Percentiles rank a stretch among this genome's conserved stretches.
These are phyloP conservation scores for Mirza zaza DNA, from an alignment of 2,113 vertebrate genomes.

Conservation along the genomic window DNA sequence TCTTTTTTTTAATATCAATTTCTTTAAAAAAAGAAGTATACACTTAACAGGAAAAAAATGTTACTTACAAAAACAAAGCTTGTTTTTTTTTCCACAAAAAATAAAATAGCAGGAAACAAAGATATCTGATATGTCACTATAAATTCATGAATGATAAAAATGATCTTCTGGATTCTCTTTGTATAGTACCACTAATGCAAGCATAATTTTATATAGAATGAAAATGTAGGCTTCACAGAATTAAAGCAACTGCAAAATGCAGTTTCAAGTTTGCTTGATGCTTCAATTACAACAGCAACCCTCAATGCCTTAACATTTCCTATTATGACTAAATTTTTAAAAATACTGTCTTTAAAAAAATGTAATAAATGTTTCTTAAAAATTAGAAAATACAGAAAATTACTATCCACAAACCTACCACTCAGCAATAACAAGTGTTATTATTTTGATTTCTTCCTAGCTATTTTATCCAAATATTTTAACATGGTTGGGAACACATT, in stretches of 20 bases:
- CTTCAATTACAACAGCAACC: not conserved
- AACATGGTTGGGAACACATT: not conserved
- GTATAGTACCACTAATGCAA: not conserved
- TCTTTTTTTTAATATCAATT: not conserved
- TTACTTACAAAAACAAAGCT: slow-evolving; percentile 1
- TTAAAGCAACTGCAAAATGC: not conserved
- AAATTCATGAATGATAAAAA: slow-evolving; percentile 29
- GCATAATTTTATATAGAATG: not conserved
- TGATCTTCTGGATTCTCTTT: not conserved
- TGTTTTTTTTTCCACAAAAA: not conserved
- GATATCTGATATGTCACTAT: not conserved
- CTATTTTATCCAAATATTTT: not conserved
- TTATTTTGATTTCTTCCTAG: not conserved
- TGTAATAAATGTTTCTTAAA: not conserved
- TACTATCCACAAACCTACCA: slow-evolving; percentile 13
- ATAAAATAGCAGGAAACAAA: not conserved
- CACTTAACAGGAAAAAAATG: not conserved
- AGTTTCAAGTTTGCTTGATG: not conserved
- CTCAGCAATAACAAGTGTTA: not conserved
- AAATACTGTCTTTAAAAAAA: not conserved
- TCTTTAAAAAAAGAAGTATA: not conserved
- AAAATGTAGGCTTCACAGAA: slow-evolving; percentile 12
- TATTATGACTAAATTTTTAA: slow-evolving; percentile 7
- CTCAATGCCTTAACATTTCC: not conserved
- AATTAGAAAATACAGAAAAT: slow-evolving; percentile 20